Evolutionary conservation across 2,797 vertebrate genomes (phyloP), one percentile per base, ranked within the genome.

Genomic region (Carapus acus): DNA sequence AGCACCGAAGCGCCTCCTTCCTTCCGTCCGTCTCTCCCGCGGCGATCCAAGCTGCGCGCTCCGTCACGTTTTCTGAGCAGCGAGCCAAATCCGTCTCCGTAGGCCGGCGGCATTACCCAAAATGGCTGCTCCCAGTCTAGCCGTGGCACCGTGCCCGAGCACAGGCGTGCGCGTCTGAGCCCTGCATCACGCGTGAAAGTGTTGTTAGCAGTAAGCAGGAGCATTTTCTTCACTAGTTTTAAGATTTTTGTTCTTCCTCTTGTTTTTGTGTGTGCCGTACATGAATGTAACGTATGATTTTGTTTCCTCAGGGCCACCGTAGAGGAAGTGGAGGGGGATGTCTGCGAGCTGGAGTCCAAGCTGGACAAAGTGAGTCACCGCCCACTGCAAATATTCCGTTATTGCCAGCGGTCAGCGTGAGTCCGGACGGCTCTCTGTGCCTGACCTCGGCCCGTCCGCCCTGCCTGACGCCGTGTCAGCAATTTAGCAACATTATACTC

Each of bases 321-420:
- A 83, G 95, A 99, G 88, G 94, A 98, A 81, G 96, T 96, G 65
- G 96, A 99, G 85, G 93, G 92, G 61, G 94, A 99, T 84, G 94
- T 99, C 78, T 83, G 92, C 1, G 96, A 99, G 83, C 82, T 99
- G 83, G 95, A 99, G 80, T 87, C 92, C 67, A 99, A 96, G 79
- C 91, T 99, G 8, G 96, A 99, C 83, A 99, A 99, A 94, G 96
- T 97, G 88, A 91, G 84, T 88, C n/a, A 76, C 71, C 78, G 65
- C 72, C 78, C 74, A 78, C 67, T 52, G 68, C 76, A 77, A 83
- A 70, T 57, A 75, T 73, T 56, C 61, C 49, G 53, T 70, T 54
- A 72, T 77, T 79, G 65, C 76, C 71, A 51, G 44, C 61, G 76
- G 58, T 36, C 49, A 66, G 40, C 45, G 38, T 20, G 34, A 46